Percentiles rank a stretch among this genome's conserved stretches.
Conservation (phyloP, 2,888 invertebrate genomes). For the Temnothorax rugatulus region DNA sequence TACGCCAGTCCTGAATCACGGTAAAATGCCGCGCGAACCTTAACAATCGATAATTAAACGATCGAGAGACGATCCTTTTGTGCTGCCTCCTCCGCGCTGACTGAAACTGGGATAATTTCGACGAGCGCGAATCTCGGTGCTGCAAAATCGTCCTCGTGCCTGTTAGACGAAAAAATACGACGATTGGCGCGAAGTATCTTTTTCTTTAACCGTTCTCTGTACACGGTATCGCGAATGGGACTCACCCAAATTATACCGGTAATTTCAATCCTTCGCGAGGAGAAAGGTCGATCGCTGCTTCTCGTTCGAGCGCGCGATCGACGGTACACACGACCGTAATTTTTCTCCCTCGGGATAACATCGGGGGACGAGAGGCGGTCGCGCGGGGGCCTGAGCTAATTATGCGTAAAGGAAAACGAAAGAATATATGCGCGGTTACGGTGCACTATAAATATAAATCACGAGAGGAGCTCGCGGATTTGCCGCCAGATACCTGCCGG, state of each 20-base stretch:
- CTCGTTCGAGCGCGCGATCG: slow-evolving; percentile 10
- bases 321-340: background rate
- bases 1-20: slow-evolving; percentile 32
- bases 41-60: slow-evolving; percentile 42
- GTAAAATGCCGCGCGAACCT: slow-evolving; percentile 43
- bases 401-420: slow-evolving; percentile 44
- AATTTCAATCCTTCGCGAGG: slow-evolving; percentile 21
- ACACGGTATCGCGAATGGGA: slow-evolving; percentile 14
- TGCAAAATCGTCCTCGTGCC: background rate
- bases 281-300: slow-evolving; percentile 25
- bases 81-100: background rate
- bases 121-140: background rate
- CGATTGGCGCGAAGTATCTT: slow-evolving; percentile 3
- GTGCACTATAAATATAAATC: slow-evolving; percentile 51
- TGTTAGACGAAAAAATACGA: background rate
- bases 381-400: slow-evolving; percentile 28
- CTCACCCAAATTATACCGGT: slow-evolving; percentile 16
- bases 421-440: slow-evolving; percentile 44
- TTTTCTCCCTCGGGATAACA: background rate
- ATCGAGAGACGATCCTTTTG: slow-evolving; percentile 32
- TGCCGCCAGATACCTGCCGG: slow-evolving; percentile 44
- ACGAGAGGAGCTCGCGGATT: slow-evolving; percentile 41
- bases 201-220: background rate
- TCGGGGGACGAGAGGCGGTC: background rate
- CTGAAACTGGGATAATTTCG: slow-evolving; percentile 24